Evolutionary conservation across 2,797 vertebrate species (phyloP).

Genomic region (Urosaurus nigricauda): DNA sequence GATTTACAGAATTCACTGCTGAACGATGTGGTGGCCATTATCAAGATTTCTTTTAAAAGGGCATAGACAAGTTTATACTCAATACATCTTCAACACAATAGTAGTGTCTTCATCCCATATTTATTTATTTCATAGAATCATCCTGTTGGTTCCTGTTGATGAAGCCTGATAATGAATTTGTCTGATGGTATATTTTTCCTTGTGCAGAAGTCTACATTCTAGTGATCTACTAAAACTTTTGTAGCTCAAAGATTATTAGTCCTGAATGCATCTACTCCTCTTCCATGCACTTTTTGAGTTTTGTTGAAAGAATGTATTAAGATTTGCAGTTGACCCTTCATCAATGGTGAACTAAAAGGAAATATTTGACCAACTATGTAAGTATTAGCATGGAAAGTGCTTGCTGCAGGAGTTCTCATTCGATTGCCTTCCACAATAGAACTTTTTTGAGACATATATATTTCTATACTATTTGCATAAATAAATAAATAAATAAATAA

Average conservation of each 20-base stretch:
- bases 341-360: background rate
- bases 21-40: background rate
- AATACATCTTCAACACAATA: background rate
- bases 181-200: background rate
- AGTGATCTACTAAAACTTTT: background rate
- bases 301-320: conserved; percentile 6
- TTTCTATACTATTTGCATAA: conserved; percentile 18
- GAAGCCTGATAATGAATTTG: conserved; percentile 4
- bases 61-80: background rate
- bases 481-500: conserved; percentile 13
- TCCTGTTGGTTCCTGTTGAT: background rate
- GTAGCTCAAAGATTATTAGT: background rate
- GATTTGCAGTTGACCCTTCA: background rate
- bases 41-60: background rate
- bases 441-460: conserved; percentile 8
- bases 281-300: background rate
- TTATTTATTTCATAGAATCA: background rate
- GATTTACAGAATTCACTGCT: background rate
- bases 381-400: conserved; percentile 7
- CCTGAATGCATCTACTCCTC: background rate
- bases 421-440: background rate
- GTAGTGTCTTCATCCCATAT: background rate
- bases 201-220: background rate
- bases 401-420: background rate
- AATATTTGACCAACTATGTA: background rate